These are phyloP conservation scores for Meteorus colon DNA, from an alignment of 2,888 invertebrate genomes.

Conservation along the genomic window DNA sequence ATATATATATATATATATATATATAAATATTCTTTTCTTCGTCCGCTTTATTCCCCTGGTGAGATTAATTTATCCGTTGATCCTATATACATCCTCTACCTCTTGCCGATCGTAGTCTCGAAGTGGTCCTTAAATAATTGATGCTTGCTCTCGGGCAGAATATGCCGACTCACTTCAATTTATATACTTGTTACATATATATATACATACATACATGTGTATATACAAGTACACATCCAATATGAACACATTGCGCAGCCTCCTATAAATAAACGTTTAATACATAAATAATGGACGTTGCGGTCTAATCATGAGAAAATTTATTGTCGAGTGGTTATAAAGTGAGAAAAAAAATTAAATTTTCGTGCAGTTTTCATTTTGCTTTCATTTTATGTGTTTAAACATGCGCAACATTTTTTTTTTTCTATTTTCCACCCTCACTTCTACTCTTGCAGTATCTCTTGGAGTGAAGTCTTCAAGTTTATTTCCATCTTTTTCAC, in stretches of 20 bases:
- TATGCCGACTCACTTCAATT: conserved; percentile 52
- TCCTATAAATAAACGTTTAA: conserved; percentile 37
- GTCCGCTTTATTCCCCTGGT: conserved; percentile 34
- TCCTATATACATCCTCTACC: conserved; percentile 29
- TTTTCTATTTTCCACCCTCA: background rate
- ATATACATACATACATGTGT: background rate
- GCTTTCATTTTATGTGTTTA: background rate
- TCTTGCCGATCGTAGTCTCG: conserved; percentile 28
- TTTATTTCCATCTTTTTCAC: conserved; percentile 6
- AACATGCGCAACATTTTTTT: background rate
- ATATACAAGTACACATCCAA: background rate
- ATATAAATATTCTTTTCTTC: background rate
- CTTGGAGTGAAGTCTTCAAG: background rate
- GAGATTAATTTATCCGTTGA: conserved; percentile 53
- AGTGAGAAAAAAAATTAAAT: background rate
- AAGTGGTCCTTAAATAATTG: conserved; percentile 53
- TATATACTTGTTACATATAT: conserved; percentile 36
- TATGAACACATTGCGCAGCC: background rate
- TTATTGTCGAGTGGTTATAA: conserved; percentile 18
- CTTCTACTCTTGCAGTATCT: background rate
- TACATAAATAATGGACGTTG: conserved; percentile 37
- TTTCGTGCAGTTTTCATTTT: conserved; percentile 5
- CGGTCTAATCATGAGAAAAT: conserved; percentile 35
- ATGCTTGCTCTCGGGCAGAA: conserved; percentile 49
- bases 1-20: background rate